A percentile compares a stretch with the other conserved stretches of the same genome.
Conservation (phyloP, 2,797 vertebrate species). For the Diplodus puntazzo region DNA sequence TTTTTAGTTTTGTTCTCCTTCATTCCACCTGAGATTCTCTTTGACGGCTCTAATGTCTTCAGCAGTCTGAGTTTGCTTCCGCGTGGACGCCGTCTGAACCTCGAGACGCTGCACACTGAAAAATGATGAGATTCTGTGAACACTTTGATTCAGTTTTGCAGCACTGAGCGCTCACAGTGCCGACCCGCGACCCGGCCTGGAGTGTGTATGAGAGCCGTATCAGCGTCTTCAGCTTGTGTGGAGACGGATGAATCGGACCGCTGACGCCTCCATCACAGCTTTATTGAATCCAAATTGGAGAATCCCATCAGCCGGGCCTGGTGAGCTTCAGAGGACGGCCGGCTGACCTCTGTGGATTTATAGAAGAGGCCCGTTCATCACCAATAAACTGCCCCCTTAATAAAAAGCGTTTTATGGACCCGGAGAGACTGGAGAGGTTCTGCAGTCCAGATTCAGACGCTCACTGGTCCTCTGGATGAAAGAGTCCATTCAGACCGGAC, state of each 20-base stretch:
- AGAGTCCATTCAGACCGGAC: too few relatives aligned
- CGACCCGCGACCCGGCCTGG: neutral
- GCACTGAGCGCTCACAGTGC: neutral
- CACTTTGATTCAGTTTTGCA: neutral
- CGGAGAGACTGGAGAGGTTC: neutral
- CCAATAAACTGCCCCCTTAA: neutral
- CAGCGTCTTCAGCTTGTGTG: neutral
- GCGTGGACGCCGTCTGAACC: too few relatives aligned
- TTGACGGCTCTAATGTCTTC: too few relatives aligned
- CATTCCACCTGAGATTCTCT: neutral
- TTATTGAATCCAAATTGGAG: conserved; percentile 42
- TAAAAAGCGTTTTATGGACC: conserved; percentile 4
- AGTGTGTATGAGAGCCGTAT: neutral
- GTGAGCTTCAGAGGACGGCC: conserved; percentile 13
- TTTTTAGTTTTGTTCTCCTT: neutral
- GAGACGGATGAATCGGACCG: neutral
- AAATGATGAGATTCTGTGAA: neutral
- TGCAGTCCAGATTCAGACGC: neutral
- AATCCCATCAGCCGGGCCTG: conserved; percentile 24
- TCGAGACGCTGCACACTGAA: neutral
- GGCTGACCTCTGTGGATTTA: conserved; percentile 1
- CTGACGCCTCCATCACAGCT: neutral
- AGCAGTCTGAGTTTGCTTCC: neutral
- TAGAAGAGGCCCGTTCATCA: neutral
- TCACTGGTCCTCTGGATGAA: too few relatives aligned